Percentiles rank a stretch among this genome's conserved stretches.
These are phyloP conservation scores for Aphrophora alni DNA, from an alignment of 2,888 invertebrate species.

Conservation along the genomic window DNA sequence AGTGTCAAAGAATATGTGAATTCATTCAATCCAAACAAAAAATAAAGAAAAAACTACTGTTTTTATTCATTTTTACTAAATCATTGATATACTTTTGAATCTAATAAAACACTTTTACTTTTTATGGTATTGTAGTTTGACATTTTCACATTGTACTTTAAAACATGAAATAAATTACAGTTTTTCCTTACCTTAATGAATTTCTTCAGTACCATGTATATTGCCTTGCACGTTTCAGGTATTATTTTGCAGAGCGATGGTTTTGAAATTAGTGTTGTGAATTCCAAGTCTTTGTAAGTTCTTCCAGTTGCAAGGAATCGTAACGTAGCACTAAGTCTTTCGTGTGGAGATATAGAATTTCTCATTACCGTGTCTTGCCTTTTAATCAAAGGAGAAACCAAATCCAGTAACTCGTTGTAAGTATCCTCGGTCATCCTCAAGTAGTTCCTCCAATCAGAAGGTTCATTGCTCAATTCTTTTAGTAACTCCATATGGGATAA, in stretches of 20 bases:
- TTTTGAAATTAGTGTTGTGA: constrained; percentile 14
- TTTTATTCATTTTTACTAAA: too few species aligned
- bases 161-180: too few species aligned
- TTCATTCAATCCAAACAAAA: too few species aligned
- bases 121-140: too few species aligned
- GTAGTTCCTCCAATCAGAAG: constrained; percentile 22
- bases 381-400: constrained; percentile 18
- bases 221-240: constrained; percentile 21
- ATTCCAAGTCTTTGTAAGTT: constrained; percentile 11
- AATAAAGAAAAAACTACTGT: too few species aligned
- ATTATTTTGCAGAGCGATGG: constrained; percentile 16
- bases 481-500: constrained; percentile 11
- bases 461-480: constrained; percentile 7
- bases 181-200: not conserved
- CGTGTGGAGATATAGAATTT: not conserved
- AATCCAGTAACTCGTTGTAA: constrained; percentile 19
- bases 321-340: not conserved
- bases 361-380: too few species aligned
- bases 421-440: constrained; percentile 7
- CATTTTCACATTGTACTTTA: too few species aligned
- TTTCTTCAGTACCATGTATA: constrained; percentile 8
- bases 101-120: too few species aligned
- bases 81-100: too few species aligned
- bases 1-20: too few species aligned
- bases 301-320: constrained; percentile 15